A percentile compares a stretch with the other conserved stretches of the same genome.
Evolutionary conservation across 2,797 vertebrate genomes (phyloP).

Genomic region (Lepus townsendii): DNA sequence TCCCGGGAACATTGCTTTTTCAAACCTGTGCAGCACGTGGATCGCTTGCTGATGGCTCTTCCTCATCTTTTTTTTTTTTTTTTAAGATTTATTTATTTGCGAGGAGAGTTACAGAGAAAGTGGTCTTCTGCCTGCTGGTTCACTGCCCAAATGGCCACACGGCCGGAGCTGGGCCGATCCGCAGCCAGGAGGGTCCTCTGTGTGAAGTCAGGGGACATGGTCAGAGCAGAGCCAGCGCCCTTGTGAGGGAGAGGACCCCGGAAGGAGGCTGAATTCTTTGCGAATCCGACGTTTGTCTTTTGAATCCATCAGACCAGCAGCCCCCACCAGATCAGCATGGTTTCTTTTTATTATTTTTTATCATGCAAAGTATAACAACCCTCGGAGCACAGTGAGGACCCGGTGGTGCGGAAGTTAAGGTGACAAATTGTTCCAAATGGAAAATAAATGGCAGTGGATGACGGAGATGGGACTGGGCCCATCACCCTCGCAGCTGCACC

Average conservation of each 20-base stretch:
- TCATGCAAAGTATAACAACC: constrained; percentile 56
- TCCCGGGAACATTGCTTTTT: too few relatives aligned
- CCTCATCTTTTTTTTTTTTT: too few relatives aligned
- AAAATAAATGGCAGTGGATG: not conserved
- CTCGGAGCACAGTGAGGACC: not conserved
- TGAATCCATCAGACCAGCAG: not conserved
- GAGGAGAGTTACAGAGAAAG: too few relatives aligned
- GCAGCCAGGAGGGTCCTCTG: too few relatives aligned
- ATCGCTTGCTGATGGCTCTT: too few relatives aligned
- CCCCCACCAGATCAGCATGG: not conserved
- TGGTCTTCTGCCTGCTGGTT: too few relatives aligned
- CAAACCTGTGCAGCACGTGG: too few relatives aligned
- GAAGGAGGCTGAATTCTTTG: not conserved
- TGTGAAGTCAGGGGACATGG: too few relatives aligned
- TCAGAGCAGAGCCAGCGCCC: not conserved
- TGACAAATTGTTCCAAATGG: not conserved
- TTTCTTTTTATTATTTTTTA: not conserved
- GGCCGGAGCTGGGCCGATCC: too few relatives aligned
- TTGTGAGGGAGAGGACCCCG: too few relatives aligned
- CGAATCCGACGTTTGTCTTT: not conserved
- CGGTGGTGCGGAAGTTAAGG: not conserved
- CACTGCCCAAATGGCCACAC: too few relatives aligned
- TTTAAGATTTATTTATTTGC: too few relatives aligned
- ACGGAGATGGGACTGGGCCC: not conserved
- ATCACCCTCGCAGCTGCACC: not conserved